Evolutionary conservation across 2,888 invertebrate genomes (phyloP), one percentile per base, ranked within the genome.

Genomic region (Himalopsyche kuldschensis): DNA sequence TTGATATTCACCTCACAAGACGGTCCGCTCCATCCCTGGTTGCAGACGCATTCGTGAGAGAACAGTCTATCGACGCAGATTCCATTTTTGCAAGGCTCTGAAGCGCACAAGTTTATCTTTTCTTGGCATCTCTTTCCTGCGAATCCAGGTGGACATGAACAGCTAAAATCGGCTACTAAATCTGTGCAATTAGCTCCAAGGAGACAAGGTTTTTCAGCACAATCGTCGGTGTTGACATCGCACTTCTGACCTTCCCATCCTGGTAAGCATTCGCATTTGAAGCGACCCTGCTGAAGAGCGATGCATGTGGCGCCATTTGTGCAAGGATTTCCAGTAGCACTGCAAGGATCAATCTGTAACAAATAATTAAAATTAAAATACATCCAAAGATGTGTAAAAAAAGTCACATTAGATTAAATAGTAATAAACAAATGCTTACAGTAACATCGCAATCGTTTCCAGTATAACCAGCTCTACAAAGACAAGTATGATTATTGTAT

Each of bases 221-320:
- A 99, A 88, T 99, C 98, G 88, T 99, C 96, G 86, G 95, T 96
- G 88, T 98, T 97, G n/a, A 93, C 93, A 89, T 98, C 97, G 89
- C 99, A 99, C 85, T 96, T 95, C 87, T 97, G 96, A 84, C 99
- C 99, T 89, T 98, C 97, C 99, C 99, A 99, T 63, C 99, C 99
- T 27, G 97, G 96, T 81, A 97, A 91, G 89, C 99, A 99, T 89
- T 98, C 97, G 89, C 99, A 99, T 89, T 96, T 96, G 90, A 96
- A 98, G 87, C 98, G 93, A 15, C 98, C 98, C 92, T 97, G 97
- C 89, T 97, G 97, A 83, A 97, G 93, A 75, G 97, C 97, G 86
- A 96, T 93, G 88, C 98, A 98, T 63, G 95, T 94, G 4, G 97
- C 98, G 4, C 97, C 97, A 88, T 98, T 98, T 78, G 94, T 94